Base-by-base conservation (phyloP, 2,113 vertebrate genomes). In the Dendropsophus ebraccatus region DNA sequence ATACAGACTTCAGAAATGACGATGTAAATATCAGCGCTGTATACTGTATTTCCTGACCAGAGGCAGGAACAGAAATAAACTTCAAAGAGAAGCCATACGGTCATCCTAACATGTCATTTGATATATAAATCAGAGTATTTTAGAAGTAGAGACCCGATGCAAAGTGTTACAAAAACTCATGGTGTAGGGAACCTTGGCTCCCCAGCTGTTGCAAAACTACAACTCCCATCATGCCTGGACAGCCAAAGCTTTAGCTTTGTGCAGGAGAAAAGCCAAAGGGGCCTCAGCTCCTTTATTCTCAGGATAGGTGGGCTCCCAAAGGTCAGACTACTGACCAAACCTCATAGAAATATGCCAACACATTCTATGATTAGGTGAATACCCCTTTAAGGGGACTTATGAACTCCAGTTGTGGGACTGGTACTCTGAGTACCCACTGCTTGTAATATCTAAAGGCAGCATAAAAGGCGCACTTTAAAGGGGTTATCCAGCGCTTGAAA, bases 1-100 rank as follows among this genome's bases (percentile, higher is more conserved):
- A 60, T 41, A n/a, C 10, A 58, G 37, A n/a, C 12, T 30, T 14
- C n/a, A 80, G 10, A 80, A 80, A 80, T 60, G 6, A 80, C 28
- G 6, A 80, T 4, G 54, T 80, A 54, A 52, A 58, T 62, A 23
- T 58, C 30, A 25, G 52, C 35, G 41, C 77, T 79, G 2, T 45
- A 35, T 35, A 45, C 35, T 70, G 35, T 37, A 41, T 54, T 54
- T 80, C 7, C 56, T n/a, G 77, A 62, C 77, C 52, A 79, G 21
- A 8, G 52, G 19, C 11, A 30, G 14, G 19, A 21, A 58, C 19
- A 79, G 21, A 58, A 78, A 79, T 58, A 58, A 37, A 32, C 28
- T 58, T 78, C 50, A 78, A 41, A 54, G 28, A 77, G 14, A 54
- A 9, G 9, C 25, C 30, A 16, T 12, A 47, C 47, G 7, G 73